phyloP scores from a whole-genome alignment of 2,113 vertebrate species.

The Machaerirhynchus nigripectus region DNA sequence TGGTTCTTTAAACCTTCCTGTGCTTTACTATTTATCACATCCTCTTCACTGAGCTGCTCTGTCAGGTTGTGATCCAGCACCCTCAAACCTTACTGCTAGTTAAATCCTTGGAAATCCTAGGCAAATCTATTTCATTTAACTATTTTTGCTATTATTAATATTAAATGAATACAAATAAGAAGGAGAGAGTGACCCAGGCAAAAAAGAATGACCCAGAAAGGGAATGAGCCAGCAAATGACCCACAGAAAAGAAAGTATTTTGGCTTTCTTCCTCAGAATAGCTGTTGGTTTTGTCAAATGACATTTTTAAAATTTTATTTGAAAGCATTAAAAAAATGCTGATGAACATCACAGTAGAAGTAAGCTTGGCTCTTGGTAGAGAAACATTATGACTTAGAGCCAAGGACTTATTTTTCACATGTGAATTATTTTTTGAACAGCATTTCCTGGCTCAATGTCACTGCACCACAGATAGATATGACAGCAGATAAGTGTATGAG shows the following conservation, averaged over 20 bases:
- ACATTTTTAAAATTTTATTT: not conserved
- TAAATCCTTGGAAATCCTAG: not conserved
- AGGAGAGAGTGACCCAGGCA: not conserved
- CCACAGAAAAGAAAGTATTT: not conserved
- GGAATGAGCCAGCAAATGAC: constrained; percentile 3
- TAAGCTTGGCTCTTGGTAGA: not conserved
- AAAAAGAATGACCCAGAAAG: constrained; percentile 2
- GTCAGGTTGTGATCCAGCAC: not conserved
- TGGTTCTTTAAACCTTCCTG: not conserved
- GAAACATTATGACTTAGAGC: not conserved
- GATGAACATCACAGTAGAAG: not conserved
- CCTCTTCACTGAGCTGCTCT: not conserved
- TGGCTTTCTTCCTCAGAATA: constrained; percentile 6
- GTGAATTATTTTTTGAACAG: constrained; percentile 19
- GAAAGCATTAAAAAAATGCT: not conserved
- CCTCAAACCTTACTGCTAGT: not conserved
- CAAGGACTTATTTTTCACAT: constrained; percentile 30
- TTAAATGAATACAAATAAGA: not conserved
- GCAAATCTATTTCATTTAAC: not conserved
- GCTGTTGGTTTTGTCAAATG: not conserved
- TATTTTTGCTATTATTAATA: not conserved
- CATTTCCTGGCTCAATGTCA: not conserved
- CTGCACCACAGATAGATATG: not conserved
- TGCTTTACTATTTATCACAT: not conserved
- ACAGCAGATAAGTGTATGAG: not conserved